Evolutionary conservation across 2,113 vertebrate species (phyloP).

Genomic region (Regulus satrapa): DNA sequence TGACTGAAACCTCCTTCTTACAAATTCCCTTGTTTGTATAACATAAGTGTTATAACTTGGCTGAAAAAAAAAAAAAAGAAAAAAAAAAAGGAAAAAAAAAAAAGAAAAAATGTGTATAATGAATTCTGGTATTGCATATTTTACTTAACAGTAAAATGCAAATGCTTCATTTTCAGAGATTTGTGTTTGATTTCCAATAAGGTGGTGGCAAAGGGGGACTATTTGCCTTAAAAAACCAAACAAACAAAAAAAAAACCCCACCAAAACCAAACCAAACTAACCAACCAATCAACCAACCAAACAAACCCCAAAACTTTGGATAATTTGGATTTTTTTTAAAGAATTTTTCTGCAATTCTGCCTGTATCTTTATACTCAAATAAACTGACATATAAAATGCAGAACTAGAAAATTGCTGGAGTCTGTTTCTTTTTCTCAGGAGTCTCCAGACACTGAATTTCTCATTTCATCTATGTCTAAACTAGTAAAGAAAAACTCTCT

Average conservation of each 20-base stretch:
- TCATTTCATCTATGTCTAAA: not conserved
- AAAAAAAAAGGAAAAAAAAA: not conserved
- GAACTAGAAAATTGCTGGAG: not conserved
- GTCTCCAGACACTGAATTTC: not conserved
- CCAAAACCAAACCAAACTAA: no score
- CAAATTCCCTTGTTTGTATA: slow-evolving; percentile 69
- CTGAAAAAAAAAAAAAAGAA: not conserved
- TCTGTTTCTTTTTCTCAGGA: not conserved
- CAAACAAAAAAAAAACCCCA: no score
- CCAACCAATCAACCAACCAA: no score
- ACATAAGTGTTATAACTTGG: slow-evolving; percentile 51
- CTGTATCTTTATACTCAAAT: not conserved
- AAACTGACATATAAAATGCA: not conserved
- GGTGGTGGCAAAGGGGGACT: rapidly evolving
- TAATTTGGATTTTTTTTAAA: not conserved
- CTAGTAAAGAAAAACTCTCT: not conserved
- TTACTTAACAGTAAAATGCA: slow-evolving; percentile 34
- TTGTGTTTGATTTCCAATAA: not conserved
- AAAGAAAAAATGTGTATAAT: not conserved
- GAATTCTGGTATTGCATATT: not conserved
- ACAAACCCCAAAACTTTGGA: no score
- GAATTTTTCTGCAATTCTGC: not conserved
- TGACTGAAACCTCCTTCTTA: slow-evolving; percentile 63
- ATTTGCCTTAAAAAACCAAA: no score
- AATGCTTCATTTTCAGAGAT: not conserved